A percentile compares a stretch with the other conserved stretches of the same genome.
These are phyloP conservation scores for Halocaridina rubra DNA, from an alignment of 2,888 invertebrate species.

Conservation along the genomic window DNA sequence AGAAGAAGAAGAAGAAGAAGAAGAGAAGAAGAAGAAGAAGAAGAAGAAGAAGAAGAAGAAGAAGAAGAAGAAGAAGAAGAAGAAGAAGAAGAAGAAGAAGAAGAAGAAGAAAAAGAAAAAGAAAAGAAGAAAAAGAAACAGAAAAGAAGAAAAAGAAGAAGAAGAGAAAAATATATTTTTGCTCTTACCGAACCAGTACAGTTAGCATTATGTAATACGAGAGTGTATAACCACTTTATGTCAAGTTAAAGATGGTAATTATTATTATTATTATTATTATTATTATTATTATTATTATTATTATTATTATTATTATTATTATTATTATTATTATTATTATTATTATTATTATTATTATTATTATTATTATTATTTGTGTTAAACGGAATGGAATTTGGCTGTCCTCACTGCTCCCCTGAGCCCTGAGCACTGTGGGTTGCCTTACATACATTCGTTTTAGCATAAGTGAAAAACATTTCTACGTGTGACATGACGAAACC, in stretches of 20 bases:
- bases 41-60: neutral
- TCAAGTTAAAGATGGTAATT: neutral
- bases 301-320: no score
- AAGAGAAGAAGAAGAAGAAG: no score
- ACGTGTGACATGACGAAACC: no score
- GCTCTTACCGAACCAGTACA: neutral
- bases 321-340: neutral
- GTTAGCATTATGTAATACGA: neutral
- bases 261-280: neutral
- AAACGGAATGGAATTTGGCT: neutral
- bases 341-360: neutral
- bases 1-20: neutral
- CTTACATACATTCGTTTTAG: no score
- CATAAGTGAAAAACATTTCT: no score
- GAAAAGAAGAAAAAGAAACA: neutral
- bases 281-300: no score
- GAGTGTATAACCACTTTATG: neutral
- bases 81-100: no score
- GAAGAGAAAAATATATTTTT: neutral
- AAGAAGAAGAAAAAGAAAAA: neutral
- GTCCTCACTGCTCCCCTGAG: neutral
- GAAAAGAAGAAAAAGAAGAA: neutral
- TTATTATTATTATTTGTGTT: neutral
- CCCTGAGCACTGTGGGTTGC: neutral
- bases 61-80: neutral